Conservation (phyloP, 2,888 invertebrate genomes). For the Dicyrtoma fusca region DNA sequence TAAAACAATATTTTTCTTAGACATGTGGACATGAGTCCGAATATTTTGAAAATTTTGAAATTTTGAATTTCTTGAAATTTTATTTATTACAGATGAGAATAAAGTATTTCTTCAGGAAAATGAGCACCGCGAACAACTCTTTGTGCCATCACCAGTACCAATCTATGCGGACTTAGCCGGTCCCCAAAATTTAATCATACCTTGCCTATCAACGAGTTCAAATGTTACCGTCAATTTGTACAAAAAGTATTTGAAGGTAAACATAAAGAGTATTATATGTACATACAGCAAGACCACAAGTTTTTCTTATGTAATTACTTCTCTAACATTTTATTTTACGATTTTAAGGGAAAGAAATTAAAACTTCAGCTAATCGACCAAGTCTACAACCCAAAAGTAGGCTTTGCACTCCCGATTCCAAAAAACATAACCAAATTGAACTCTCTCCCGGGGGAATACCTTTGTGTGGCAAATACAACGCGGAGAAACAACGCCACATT, state of each 20-base stretch:
- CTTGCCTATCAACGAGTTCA: background rate
- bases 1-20: too few species aligned
- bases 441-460: background rate
- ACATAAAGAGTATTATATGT: too few species aligned
- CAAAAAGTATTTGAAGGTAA: background rate
- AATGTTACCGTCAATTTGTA: background rate
- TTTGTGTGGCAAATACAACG: background rate
- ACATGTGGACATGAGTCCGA: too few species aligned
- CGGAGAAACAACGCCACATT: background rate
- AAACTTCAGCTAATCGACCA: too few species aligned
- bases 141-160: background rate
- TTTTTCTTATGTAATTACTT: too few species aligned
- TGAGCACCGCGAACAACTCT: background rate
- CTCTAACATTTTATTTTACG: too few species aligned
- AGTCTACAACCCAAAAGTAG: background rate
- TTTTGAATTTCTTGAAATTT: conserved; percentile 7
- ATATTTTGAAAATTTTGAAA: conserved; percentile 7
- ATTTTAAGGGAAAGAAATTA: too few species aligned
- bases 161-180: background rate
- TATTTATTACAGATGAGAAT: background rate
- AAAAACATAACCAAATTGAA: too few species aligned
- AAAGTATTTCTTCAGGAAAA: background rate
- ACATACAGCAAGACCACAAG: too few species aligned
- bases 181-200: conserved; percentile 9
- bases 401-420: background rate